phyloP scores from a whole-genome alignment of 2,113 vertebrate genomes.

The Tapirus terrestris region DNA sequence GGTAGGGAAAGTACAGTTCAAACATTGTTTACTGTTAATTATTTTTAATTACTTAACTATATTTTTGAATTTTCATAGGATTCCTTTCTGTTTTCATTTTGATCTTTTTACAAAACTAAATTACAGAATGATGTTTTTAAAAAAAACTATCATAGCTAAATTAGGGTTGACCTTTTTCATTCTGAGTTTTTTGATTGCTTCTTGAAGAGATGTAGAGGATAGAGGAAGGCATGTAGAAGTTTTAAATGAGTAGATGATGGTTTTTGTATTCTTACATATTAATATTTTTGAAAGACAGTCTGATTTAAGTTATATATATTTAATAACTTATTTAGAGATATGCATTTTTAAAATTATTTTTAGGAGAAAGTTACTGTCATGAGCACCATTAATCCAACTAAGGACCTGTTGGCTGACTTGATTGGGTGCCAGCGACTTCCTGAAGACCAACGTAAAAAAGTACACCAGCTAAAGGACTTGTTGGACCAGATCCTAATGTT shows the following conservation, averaged over 20 bases:
- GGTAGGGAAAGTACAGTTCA: not conserved
- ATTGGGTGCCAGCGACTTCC: slow-evolving; percentile 97
- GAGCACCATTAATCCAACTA: slow-evolving; percentile 99
- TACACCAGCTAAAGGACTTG: slow-evolving; percentile 99
- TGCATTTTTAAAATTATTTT: slow-evolving; percentile 82
- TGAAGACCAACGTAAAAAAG: slow-evolving; percentile 99
- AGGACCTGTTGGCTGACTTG: slow-evolving; percentile 98
- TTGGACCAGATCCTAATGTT: slow-evolving; percentile 98
- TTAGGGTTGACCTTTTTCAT: not conserved
- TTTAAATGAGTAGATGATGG: not conserved
- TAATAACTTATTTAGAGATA: slow-evolving; percentile 62
- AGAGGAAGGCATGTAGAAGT: not conserved
- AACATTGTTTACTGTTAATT: not conserved
- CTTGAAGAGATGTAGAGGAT: not conserved
- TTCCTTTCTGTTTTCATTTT: not conserved
- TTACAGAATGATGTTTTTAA: not conserved
- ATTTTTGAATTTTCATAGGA: not conserved
- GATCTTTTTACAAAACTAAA: not conserved
- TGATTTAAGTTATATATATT: slow-evolving; percentile 10
- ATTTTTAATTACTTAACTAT: not conserved
- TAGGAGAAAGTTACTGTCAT: slow-evolving; percentile 99
- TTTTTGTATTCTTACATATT: not conserved
- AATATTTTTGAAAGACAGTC: slow-evolving; percentile 9
- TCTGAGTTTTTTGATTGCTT: not conserved
- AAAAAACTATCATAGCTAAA: not conserved